A percentile compares a stretch with the other conserved stretches of the same genome.
phyloP scores from a whole-genome alignment of 2,113 vertebrate species.

The Notarius lentiginosus region DNA sequence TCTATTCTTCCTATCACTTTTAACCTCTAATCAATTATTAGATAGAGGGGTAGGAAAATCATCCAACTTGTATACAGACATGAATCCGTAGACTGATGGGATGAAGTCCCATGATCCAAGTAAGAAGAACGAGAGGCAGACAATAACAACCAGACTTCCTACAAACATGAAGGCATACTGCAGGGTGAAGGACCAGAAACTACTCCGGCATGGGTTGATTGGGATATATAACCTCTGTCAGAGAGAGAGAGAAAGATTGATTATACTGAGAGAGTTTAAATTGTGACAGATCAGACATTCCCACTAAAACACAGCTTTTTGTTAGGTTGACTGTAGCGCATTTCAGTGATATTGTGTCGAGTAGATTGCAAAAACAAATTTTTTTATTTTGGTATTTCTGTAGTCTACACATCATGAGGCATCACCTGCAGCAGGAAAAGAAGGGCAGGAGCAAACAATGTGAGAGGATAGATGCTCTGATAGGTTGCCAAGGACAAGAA shows the following conservation, averaged over 20 bases:
- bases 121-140: slow-evolving; percentile 94
- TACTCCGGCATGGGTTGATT: slow-evolving; percentile 77
- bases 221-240: slow-evolving; percentile 87
- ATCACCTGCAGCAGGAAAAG: slow-evolving; percentile 85
- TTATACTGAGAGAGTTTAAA: neutral
- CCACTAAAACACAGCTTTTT: neutral
- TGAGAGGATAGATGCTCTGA: slow-evolving; percentile 92
- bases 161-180: slow-evolving; percentile 88
- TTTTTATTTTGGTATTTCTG: neutral
- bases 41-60: neutral
- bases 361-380: neutral
- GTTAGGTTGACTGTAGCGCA: neutral
- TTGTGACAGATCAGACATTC: neutral
- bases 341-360: neutral
- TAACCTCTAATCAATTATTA: neutral
- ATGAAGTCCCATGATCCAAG: slow-evolving; percentile 97
- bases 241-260: slow-evolving; percentile 1
- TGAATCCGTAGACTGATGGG: slow-evolving; percentile 93
- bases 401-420: too few species aligned
- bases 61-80: slow-evolving; percentile 75
- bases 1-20: neutral
- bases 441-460: slow-evolving; percentile 86
- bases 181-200: slow-evolving; percentile 86
- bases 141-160: slow-evolving; percentile 85
- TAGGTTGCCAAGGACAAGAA: slow-evolving; percentile 94